Evolutionary conservation across 2,113 vertebrate species (phyloP), one percentile per base, ranked within the genome.

Genomic region (Psittacus erithacus): DNA sequence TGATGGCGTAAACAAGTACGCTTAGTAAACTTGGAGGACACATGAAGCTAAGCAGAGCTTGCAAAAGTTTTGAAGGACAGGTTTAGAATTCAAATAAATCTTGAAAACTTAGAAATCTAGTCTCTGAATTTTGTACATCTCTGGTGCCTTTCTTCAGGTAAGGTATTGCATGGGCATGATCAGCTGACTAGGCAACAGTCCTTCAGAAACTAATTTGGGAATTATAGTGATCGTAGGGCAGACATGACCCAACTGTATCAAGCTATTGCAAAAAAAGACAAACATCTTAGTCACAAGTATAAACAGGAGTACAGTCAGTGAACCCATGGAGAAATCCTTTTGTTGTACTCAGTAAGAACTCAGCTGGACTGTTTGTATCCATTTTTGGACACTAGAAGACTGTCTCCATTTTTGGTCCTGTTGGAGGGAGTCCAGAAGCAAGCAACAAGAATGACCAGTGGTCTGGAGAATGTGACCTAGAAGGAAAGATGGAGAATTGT

Each of bases 391-490:
- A 43, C 88, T 92, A 83, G 86, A 53, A 75, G 46, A 35, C 43
- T 85, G n/a, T 75, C 83, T 88, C 69, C 23, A 1, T 62, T 86
- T 90, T 88, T 86, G 76, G 75, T 69, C 73, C 77, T 89, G 10
- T 87, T 95, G 94, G 93, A 96, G 62, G 6, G 74, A 79, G 19
- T 91, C 91, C 91, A 92, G 83, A 89, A 71, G 68, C 67, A 84
- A 83, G 74, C 77, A 91, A 50, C 60, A 78, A 69, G 86, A 89
- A 91, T 96, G 86, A 95, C 77, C 92, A 93, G 55, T 1, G 25
- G 50, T 68, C 69, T 55, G 47, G 77, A 84, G 91, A 97, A 95
- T 92, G 83, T 97, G 95, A 95, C 93, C 83, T 89, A 92, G 52
- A 16, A 44, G 44, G 62, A 62, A 79, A 62, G 89, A 93, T 87